Percentiles rank a stretch among this genome's conserved stretches.
Evolutionary conservation across 2,888 invertebrate genomes (phyloP).

Genomic region (Acrocyrtus sp.): DNA sequence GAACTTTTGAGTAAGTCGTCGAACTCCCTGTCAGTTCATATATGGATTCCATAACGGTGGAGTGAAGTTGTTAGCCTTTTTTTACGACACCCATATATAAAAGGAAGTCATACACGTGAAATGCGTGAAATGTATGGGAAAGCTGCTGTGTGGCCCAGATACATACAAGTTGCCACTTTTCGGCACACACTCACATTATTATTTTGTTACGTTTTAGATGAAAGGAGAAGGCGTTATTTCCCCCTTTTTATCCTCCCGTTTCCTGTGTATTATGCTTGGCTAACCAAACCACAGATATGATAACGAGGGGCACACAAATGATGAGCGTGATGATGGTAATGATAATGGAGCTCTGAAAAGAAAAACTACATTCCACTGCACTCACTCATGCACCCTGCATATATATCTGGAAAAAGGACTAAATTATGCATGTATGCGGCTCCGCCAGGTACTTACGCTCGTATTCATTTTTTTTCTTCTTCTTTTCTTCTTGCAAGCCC

Average conservation of each 20-base stretch:
- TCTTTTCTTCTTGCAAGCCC: background rate
- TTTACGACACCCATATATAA: constrained; percentile 26
- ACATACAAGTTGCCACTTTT: too few relatives aligned
- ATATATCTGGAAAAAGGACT: too few relatives aligned
- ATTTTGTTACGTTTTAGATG: background rate
- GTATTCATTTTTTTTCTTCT: too few relatives aligned
- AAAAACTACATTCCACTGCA: background rate
- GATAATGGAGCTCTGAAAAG: too few relatives aligned
- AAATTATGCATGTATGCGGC: too few relatives aligned
- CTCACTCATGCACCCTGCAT: constrained; percentile 1
- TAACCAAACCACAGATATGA: constrained; percentile 8
- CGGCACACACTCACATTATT: too few relatives aligned
- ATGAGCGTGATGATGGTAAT: constrained; percentile 10
- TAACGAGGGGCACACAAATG: constrained; percentile 13
- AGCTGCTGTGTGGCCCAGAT: too few relatives aligned
- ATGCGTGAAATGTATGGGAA: background rate
- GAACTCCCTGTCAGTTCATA: constrained; percentile 7
- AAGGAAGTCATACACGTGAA: constrained; percentile 12
- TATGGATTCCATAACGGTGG: too few relatives aligned
- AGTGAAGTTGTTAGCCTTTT: constrained; percentile 7
- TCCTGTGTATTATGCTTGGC: constrained; percentile 4
- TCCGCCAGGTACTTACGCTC: too few relatives aligned
- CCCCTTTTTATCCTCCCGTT: background rate
- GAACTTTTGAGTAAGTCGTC: constrained; percentile 17
- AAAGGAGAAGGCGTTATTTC: constrained; percentile 7